Evolutionary conservation across 2,113 vertebrate genomes (phyloP), one percentile per base, ranked within the genome.

Genomic region (Carassius gibelio): DNA sequence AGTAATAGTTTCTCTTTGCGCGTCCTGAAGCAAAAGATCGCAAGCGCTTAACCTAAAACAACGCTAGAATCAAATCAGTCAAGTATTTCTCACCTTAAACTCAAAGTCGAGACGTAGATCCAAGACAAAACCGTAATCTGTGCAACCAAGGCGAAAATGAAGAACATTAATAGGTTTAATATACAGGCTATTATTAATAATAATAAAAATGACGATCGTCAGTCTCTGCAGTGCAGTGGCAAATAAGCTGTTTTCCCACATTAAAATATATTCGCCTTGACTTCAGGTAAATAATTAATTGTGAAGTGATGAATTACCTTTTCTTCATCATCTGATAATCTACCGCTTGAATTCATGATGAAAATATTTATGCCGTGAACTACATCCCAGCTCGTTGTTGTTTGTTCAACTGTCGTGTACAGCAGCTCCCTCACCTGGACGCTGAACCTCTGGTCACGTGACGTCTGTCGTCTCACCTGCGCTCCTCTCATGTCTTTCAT

Each of bases 381-480:
- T 34, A 36, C 80, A 82, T 81, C 23, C 61, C 78, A 81, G 78
- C 78, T 81, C n/a, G 72, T 50, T 36, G 64, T 68, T 57, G 50
- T 77, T 68, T 8, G 50, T 50, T 66, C 42, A 26, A 13, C 30
- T 21, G 75, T 59, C 36, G 4, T 1, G 26, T 21, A 55, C 75
- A 42, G 34, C 19, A 36, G 17, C 23, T 81, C 14, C 26, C 36
- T 68, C 45, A 71, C 66, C 81, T 71, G 64, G 15, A 82, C 50
- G 48, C 38, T 38, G 23, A 34, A 14, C 77, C 36, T 23, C 45
- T 26, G 36, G 23, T 38, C 78, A 81, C 61, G 59, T 81, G 78
- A 66, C 38, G 4, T 30, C 14, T 19, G n/a, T 14, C 4, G 1
- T 30, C 78, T 62, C 38, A 81, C 78, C 78, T 81, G 78, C 42